Percentiles rank a stretch among this genome's conserved stretches.
Conservation (phyloP, 2,113 vertebrate species). For the Psittacus erithacus region DNA sequence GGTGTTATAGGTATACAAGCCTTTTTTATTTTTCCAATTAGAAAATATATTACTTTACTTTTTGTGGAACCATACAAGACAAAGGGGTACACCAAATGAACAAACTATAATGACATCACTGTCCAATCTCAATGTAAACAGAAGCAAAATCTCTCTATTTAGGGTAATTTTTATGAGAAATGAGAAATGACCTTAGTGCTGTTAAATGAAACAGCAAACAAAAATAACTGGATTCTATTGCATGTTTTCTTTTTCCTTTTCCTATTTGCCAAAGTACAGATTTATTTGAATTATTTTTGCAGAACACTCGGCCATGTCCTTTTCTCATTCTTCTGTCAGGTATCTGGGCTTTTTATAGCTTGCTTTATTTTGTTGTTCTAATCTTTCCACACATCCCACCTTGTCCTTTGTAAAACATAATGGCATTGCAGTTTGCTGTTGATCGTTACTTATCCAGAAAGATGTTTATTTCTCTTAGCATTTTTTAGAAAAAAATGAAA, state of each 20-base stretch:
- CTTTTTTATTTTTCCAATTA: background rate
- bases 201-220: background rate
- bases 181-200: background rate
- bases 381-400: slow-evolving; percentile 4
- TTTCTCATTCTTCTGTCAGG: slow-evolving; percentile 39
- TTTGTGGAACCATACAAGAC: background rate
- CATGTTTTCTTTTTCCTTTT: slow-evolving; percentile 11
- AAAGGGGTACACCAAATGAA: background rate
- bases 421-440: slow-evolving; percentile 15
- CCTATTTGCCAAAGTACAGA: slow-evolving; percentile 11
- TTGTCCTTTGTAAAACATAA: slow-evolving; percentile 48
- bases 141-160: slow-evolving; percentile 10
- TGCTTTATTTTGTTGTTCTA: slow-evolving; percentile 39
- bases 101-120: background rate
- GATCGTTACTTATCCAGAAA: slow-evolving; percentile 29
- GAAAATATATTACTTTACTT: background rate
- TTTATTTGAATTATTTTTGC: slow-evolving; percentile 58
- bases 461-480: slow-evolving; percentile 25
- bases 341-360: background rate
- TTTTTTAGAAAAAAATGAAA: background rate
- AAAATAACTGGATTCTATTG: background rate
- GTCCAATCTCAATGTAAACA: background rate
- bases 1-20: background rate
- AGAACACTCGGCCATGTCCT: background rate
- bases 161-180: background rate